Conservation (phyloP, 2,113 vertebrate genomes). For the Sylvietta virens region DNA sequence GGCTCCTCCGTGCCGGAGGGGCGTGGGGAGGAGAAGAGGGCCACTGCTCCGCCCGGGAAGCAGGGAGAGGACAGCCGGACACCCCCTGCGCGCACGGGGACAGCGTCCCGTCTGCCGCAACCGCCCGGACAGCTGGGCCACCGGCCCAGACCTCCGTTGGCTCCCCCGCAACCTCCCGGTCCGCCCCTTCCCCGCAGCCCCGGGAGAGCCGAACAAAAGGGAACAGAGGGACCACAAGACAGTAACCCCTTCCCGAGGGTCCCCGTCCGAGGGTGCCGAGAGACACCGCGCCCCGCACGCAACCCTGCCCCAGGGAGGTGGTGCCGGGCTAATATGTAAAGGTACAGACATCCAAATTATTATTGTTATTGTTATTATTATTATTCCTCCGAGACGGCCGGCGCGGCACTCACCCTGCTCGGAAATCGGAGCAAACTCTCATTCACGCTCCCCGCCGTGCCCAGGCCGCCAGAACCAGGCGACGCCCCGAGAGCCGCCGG, state of each 20-base stretch:
- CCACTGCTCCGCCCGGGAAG: background rate
- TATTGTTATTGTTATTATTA: no score
- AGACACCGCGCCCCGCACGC: background rate
- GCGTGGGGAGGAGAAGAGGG: background rate
- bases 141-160: background rate
- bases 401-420: slow-evolving; percentile 34
- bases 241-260: background rate
- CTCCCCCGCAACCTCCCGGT: background rate
- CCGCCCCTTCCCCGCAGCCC: background rate
- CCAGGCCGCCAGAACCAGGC: background rate
- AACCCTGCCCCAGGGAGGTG: background rate
- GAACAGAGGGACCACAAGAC: background rate
- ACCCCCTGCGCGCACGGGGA: background rate
- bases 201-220: background rate
- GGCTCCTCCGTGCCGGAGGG: background rate
- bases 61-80: background rate
- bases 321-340: background rate
- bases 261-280: no score
- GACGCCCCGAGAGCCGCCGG: background rate
- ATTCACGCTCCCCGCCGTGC: slow-evolving; percentile 27
- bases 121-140: background rate
- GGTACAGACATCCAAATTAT: no score
- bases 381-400: background rate
- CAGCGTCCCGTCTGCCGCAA: background rate
- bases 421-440: slow-evolving; percentile 57